Evolutionary conservation across 2,113 vertebrate species (phyloP), one percentile per base, ranked within the genome.

Genomic region (Probosciger aterrimus): DNA sequence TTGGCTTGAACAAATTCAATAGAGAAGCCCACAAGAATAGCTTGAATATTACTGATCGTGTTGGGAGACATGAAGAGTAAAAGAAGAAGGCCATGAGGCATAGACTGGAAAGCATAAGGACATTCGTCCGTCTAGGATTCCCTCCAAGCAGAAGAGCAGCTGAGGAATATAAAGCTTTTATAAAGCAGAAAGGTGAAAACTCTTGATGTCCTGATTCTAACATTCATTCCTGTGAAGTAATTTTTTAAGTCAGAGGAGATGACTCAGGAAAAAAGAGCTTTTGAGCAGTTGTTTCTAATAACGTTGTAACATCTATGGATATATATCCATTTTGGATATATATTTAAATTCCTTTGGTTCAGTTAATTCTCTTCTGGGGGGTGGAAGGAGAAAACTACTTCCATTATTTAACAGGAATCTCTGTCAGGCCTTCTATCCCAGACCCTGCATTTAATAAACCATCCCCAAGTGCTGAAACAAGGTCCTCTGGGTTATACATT

Each of bases 91-190:
- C 33, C 69, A 39, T 44, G 43, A 88, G n/a, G 25, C 7, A 1
- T 55, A 82, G 52, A 52, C 62, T 88, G 55, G 73, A 93, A 92
- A 93, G 80, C 60, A 33, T 73, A 76, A 68, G 44, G 52, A 60
- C 35, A 44, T 73, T 90, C 19, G 15, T 75, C 35, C 0, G 0
- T 64, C 69, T 84, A 28, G 0, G 52, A 93, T 64, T 94, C 11
- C 41, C 76, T 95, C 57, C 73, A 95, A 88, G 80, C 47, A 86
- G 27, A 90, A 90, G 25, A 88, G n/a, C 16, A 62, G 28, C 19
- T 84, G 37, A 96, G 73, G 55, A 92, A 93, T 68, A 88, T 27
- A 93, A 90, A 90, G 69, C 31, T 82, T 94, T 82, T 57, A 91
- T 24, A 82, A 84, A 52, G 47, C 24, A 90, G 52, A 73, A 82